phyloP scores from a whole-genome alignment of 1,140 invertebrate genomes.

The Asobara japonica region DNA sequence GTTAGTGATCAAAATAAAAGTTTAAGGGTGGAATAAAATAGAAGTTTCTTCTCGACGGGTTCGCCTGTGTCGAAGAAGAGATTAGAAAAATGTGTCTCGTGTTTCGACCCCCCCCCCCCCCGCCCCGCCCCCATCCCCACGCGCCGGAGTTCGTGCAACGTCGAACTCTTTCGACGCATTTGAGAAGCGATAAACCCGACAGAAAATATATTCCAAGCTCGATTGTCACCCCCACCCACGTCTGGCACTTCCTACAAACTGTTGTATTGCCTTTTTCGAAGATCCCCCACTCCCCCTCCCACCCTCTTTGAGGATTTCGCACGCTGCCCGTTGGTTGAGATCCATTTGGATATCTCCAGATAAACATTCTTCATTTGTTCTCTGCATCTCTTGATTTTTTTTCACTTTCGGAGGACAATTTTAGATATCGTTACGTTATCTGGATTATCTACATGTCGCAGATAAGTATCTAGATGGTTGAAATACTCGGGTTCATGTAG shows the following conservation, averaged over 20 bases:
- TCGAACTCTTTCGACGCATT: constrained; percentile 19
- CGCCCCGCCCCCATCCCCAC: not conserved
- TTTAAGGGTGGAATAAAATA: constrained; percentile 17
- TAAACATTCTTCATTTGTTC: too few relatives aligned
- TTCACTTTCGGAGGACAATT: too few relatives aligned
- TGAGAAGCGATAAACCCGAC: constrained; percentile 32
- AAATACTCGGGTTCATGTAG: too few relatives aligned
- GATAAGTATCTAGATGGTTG: too few relatives aligned
- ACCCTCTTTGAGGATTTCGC: too few relatives aligned
- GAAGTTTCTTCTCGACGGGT: constrained; percentile 19
- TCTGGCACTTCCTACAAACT: not conserved
- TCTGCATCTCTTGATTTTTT: too few relatives aligned
- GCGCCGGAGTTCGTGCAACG: not conserved
- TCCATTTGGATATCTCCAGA: too few relatives aligned
- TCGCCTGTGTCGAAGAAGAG: constrained; percentile 27
- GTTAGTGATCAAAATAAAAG: not conserved
- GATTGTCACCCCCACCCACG: constrained; percentile 18
- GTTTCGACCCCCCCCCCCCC: not conserved
- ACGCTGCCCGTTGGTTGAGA: not conserved
- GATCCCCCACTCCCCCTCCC: not conserved
- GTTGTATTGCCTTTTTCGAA: constrained; percentile 6
- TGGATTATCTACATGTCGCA: too few relatives aligned
- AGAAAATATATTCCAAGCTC: constrained; percentile 25
- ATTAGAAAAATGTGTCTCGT: constrained; percentile 41
- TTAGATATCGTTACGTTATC: too few relatives aligned